Evolutionary conservation across 2,113 vertebrate species (phyloP), one percentile per base, ranked within the genome.

Genomic region (Pelusios castaneus): DNA sequence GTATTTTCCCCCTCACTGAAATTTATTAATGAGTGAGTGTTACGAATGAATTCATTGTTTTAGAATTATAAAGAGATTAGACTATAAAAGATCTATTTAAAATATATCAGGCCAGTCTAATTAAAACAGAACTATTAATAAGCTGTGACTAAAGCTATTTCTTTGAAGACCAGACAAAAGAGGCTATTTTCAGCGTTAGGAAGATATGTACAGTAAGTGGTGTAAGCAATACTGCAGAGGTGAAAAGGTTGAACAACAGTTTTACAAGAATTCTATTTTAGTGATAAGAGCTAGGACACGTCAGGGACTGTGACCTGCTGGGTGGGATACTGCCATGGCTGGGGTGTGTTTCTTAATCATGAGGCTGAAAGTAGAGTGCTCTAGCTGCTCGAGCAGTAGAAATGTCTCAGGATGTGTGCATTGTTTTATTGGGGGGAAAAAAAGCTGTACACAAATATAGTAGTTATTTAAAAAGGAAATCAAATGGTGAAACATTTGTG

Each of bases 121-220:
- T 83, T 82, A 84, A 94, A 85, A 10, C 43, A 31, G 49, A 2
- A 4, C 25, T 78, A 27, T 76, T 90, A 89, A 19, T 87, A 80
- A 91, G 88, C 77, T 70, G 13, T 89, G 56, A 85, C 81, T 93
- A 45, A 90, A 92, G 80, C 34, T 38, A 14, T 91, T 96, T 91
- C 80, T 88, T 91, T 94, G 22, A 88, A 63, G 31, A 76, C 41
- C 1, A 80, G 82, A 88, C 80, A 84, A 88, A 95, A 84, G 47
- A 87, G 91, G 84, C 87, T 96, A 90, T 89, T 92, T 95, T 94
- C 93, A 29, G 43, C 77, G 31, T 92, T 85, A 73, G 60, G 49
- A 56, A 93, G 85, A 52, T 5, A 92, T 45, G 13, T 86, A 19
- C 58, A 78, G 19, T 85, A 34, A 3, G 0, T 81, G 34, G 87